Conservation (phyloP, 2,113 vertebrate species). For the Accipiter cooperii region DNA sequence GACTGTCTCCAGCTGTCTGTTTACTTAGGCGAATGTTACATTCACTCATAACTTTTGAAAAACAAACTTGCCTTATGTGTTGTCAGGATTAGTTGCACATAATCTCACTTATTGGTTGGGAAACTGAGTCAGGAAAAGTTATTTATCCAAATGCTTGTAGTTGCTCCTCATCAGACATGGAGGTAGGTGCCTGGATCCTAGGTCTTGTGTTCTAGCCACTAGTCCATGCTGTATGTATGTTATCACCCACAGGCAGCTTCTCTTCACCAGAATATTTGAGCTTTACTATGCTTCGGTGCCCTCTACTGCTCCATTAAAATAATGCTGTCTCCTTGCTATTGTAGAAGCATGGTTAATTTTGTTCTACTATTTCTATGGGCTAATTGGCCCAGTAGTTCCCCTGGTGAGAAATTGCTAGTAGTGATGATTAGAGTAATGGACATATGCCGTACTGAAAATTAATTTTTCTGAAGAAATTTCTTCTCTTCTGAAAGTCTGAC, state of each 20-base stretch:
- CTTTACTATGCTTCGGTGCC: slow-evolving; percentile 54
- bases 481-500: neutral
- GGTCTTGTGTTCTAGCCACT: neutral
- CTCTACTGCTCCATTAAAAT: slow-evolving; percentile 39
- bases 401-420: neutral
- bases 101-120: neutral
- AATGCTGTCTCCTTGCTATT: neutral
- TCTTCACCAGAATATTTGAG: neutral
- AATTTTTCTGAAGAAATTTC: neutral
- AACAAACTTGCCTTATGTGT: neutral
- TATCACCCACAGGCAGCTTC: neutral
- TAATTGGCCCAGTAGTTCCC: neutral
- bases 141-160: neutral
- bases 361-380: neutral
- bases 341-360: neutral
- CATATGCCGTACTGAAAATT: neutral
- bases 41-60: neutral
- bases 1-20: neutral
- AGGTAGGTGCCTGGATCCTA: neutral
- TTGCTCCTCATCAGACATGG: neutral
- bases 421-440: neutral
- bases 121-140: neutral
- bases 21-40: neutral
- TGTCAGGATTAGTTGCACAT: neutral
- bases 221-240: neutral